Evolutionary conservation across 2,888 invertebrate genomes (phyloP).

Genomic region (Myopa tessellatipennis): DNA sequence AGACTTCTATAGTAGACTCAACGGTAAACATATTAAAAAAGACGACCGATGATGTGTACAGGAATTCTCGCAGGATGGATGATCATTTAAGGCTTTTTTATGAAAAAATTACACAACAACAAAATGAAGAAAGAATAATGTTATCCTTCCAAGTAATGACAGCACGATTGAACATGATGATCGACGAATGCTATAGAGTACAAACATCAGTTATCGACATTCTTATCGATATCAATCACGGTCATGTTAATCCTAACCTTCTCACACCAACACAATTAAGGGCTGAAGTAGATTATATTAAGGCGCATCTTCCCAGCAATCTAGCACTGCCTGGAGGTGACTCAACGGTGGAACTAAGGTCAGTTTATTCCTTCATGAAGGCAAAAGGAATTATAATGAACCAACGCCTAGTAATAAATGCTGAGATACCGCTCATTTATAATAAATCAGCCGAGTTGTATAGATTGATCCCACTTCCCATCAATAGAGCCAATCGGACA

Average conservation of each 20-base stretch:
- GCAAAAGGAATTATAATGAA: neutral
- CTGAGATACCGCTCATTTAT: neutral
- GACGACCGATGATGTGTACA: slow-evolving; percentile 10
- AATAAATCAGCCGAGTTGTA: neutral
- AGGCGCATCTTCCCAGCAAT: neutral
- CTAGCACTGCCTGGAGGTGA: neutral
- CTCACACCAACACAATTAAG: neutral
- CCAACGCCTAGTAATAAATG: neutral
- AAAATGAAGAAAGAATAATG: slow-evolving; percentile 10
- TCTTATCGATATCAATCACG: slow-evolving; percentile 19
- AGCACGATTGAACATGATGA: no score
- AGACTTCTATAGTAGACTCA: slow-evolving; percentile 19
- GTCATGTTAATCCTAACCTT: neutral
- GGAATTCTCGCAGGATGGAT: neutral
- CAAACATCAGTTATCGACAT: neutral
- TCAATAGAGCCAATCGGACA: slow-evolving; percentile 23
- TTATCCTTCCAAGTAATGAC: no score
- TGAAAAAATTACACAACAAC: slow-evolving; percentile 6
- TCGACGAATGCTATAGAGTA: no score
- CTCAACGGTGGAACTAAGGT: neutral
- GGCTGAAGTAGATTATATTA: neutral
- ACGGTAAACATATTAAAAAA: slow-evolving; percentile 20
- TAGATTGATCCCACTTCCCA: slow-evolving; percentile 11
- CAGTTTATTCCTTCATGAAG: neutral
- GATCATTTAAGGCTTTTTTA: slow-evolving; percentile 14